These are phyloP conservation scores for Odobenus rosmarus DNA, from an alignment of 2,113 vertebrate genomes.

Conservation along the genomic window DNA sequence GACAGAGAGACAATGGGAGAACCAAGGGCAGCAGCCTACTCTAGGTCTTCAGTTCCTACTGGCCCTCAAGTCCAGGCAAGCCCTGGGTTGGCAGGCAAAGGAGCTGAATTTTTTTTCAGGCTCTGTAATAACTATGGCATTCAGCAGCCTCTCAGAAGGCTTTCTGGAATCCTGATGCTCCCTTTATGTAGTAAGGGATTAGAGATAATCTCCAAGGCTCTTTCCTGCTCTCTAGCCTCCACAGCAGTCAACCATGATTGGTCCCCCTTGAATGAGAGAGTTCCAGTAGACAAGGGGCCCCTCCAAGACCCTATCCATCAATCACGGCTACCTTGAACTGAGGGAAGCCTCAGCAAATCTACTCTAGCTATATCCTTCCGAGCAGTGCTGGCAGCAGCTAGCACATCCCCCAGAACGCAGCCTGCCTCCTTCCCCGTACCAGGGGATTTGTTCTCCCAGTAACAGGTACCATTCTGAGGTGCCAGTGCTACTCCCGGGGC, in stretches of 20 bases:
- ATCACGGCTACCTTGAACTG: neutral
- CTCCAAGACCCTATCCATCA: neutral
- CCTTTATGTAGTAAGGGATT: neutral
- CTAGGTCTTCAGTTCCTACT: neutral
- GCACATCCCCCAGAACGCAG: neutral
- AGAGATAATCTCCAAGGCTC: neutral
- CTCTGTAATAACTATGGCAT: neutral
- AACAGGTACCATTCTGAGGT: constrained; percentile 79
- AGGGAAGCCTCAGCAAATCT: neutral
- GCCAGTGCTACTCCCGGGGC: constrained; percentile 78
- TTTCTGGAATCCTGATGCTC: constrained; percentile 24
- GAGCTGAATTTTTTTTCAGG: neutral
- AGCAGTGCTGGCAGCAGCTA: constrained; percentile 7
- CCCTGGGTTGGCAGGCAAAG: neutral
- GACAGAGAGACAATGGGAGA: neutral
- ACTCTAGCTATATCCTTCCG: neutral
- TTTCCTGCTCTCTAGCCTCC: neutral
- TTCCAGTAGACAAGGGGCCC: neutral
- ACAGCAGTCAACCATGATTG: neutral
- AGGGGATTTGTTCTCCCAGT: constrained; percentile 86
- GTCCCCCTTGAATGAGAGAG: neutral
- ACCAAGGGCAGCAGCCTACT: neutral
- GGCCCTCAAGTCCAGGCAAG: constrained; percentile 1
- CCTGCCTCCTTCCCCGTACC: constrained; percentile 69
- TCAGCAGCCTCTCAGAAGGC: neutral